phyloP scores from a whole-genome alignment of 1,140 invertebrate genomes.

The Ectropis grisescens region DNA sequence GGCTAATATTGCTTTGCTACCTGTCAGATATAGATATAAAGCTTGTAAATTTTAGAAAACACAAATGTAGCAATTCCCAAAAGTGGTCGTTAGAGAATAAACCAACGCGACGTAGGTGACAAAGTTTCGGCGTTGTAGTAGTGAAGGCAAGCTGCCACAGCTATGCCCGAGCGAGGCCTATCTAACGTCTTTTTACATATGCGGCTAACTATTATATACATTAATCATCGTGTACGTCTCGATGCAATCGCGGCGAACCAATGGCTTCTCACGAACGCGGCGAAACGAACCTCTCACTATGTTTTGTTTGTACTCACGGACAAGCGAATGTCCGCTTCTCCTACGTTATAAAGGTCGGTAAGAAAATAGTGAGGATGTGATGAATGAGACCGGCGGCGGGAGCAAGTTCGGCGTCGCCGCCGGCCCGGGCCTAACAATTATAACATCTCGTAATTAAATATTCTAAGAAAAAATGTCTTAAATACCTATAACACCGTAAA shows the following conservation, averaged over 20 bases:
- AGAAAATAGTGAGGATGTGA: conserved; percentile 69
- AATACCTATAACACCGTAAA: conserved; percentile 70
- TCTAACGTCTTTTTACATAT: conserved; percentile 57
- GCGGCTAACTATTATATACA: conserved; percentile 66
- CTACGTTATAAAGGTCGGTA: conserved; percentile 66
- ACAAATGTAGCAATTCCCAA: too few relatives aligned
- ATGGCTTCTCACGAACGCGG: conserved; percentile 67
- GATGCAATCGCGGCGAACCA: conserved; percentile 65
- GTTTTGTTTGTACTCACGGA: conserved; percentile 62
- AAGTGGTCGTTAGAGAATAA: too few relatives aligned
- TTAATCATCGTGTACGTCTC: conserved; percentile 53
- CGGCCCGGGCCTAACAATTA: conserved; percentile 61
- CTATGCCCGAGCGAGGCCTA: conserved; percentile 9
- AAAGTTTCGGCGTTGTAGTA: too few relatives aligned
- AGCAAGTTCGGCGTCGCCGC: conserved; percentile 38
- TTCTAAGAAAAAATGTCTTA: conserved; percentile 70
- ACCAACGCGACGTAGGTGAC: too few relatives aligned
- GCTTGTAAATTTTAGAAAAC: too few relatives aligned
- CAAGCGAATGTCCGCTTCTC: conserved; percentile 66
- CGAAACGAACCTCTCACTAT: conserved; percentile 56
- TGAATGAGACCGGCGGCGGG: conserved; percentile 57
- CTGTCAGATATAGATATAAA: too few relatives aligned
- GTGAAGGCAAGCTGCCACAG: too few relatives aligned
- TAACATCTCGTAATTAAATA: conserved; percentile 69
- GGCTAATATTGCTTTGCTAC: too few relatives aligned